A percentile compares a stretch with the other conserved stretches of the same genome.
Conservation (phyloP, 2,113 vertebrate genomes). For the Pelvicachromis taeniatus region DNA sequence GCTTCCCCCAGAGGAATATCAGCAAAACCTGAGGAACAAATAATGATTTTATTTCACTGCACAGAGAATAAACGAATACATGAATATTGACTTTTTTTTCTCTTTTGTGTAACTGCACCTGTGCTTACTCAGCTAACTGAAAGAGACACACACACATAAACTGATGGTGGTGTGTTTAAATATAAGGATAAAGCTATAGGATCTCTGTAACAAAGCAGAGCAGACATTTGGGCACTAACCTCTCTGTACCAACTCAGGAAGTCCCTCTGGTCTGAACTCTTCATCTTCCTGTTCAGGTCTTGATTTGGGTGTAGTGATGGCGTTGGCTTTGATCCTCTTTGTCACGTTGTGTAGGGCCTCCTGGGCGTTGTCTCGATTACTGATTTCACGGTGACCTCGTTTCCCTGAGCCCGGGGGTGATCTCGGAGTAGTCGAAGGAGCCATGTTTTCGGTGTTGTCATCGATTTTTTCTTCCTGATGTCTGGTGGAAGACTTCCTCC, state of each 20-base stretch:
- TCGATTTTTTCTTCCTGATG: not conserved
- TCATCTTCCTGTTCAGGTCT: constrained; percentile 13
- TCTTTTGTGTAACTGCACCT: not conserved
- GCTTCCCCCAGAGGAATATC: constrained; percentile 78
- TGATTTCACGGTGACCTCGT: constrained; percentile 58
- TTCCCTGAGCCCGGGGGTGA: constrained; percentile 66
- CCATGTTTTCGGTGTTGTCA: constrained; percentile 35
- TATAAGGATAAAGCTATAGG: not conserved
- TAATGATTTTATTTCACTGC: not conserved
- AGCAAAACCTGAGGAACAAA: constrained; percentile 75
- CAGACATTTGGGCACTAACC: constrained; percentile 54
- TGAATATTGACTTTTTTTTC: not conserved
- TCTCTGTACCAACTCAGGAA: constrained; percentile 83
- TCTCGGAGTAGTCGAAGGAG: not conserved
- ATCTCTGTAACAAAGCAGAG: not conserved
- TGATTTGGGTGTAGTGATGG: constrained; percentile 30
- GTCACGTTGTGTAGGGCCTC: constrained; percentile 71
- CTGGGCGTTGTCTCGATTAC: constrained; percentile 55
- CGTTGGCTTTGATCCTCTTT: constrained; percentile 57
- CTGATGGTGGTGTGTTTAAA: not conserved
- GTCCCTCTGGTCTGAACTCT: constrained; percentile 75
- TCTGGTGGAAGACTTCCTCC: constrained; percentile 35
- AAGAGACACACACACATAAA: accelerated
- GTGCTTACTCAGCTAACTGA: not conserved
- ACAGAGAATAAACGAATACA: not conserved